Evolutionary conservation across 2,888 invertebrate genomes (phyloP), one percentile per base, ranked within the genome.

Genomic region (Cylindroiulus punctatus): DNA sequence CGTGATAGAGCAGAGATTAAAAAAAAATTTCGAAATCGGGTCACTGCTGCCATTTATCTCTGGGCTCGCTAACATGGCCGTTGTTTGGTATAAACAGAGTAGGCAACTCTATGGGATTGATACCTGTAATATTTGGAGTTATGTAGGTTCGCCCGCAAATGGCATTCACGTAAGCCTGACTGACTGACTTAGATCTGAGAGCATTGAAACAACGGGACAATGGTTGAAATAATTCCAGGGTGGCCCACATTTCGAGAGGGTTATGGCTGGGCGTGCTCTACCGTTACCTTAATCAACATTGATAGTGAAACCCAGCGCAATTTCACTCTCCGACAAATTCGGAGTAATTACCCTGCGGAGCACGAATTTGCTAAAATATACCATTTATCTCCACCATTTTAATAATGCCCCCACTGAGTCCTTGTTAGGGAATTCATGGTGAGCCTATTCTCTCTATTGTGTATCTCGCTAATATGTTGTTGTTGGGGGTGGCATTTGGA

Each of bases 31-130:
- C 65, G 65, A 65, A 65, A 65, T 65, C 65, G 65, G 65, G 65
- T 65, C 65, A 65, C 65, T 65, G 65, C 65, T 65, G 65, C 65
- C 65, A 65, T 65, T 65, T 65, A 65, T 65, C 65, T 65, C 65
- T 65, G 5, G 65, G 65, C 65, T 65, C 19, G 65, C 65, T 65
- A 65, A 65, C 65, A 65, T 19, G 22, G 65, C 19, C 26, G 65
- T 65, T 65, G 65, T 65, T 65, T 65, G 26, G 65, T 65, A 65
- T 65, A 22, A 65, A 65, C 65, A 65, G 22, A 65, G 65, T 22
- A 26, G 65, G 65, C 65, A 65, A 65, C 4, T n/a, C 47, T 44
- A 44, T 52, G 8, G 65, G 65, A 65, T 65, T 65, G 65, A 65
- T 65, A 65, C 65, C 65, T 19, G 65, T 26, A 65, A 65, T 65